Evolutionary conservation across 2,113 vertebrate species (phyloP).

Genomic region (Coryphaenoides rupestris): DNA sequence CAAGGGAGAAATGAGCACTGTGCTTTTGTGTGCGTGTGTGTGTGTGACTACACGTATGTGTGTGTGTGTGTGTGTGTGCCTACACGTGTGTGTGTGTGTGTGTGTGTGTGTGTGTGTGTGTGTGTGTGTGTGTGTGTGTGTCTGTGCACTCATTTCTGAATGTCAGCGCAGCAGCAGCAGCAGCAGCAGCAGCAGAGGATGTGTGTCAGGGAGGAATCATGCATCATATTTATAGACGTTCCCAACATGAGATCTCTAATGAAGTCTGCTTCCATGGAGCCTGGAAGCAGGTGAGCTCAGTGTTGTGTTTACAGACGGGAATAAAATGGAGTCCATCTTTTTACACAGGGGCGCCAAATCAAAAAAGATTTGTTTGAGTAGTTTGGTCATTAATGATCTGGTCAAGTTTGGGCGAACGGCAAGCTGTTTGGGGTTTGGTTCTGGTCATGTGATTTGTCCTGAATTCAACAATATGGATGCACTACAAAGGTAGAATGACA

Average conservation of each 20-base stretch:
- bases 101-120: constrained; percentile 4
- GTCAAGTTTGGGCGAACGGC: too few species aligned
- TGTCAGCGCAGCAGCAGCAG: constrained; percentile 51
- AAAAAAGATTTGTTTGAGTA: too few species aligned
- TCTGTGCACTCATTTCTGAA: constrained; percentile 48
- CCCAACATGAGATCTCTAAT: constrained; percentile 34
- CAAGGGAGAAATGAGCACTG: constrained; percentile 35
- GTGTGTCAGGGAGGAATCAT: constrained; percentile 38
- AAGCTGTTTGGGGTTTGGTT: too few species aligned
- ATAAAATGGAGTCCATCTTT: too few species aligned
- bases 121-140: constrained; percentile 33
- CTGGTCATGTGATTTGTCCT: too few species aligned
- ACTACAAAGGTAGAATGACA: too few species aligned
- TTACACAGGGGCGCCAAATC: too few species aligned
- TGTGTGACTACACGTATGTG: constrained; percentile 2
- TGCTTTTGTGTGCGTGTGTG: constrained; percentile 27
- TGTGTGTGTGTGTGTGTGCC: constrained; percentile 6
- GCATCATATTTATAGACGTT: constrained; percentile 60
- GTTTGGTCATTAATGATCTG: too few species aligned
- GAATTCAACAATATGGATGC: too few species aligned
- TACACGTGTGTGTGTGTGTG: neutral
- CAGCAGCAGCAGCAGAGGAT: constrained; percentile 45
- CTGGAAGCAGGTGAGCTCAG: neutral
- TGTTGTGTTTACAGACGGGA: neutral
- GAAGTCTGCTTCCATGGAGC: constrained; percentile 5